Evolutionary conservation across 2,113 vertebrate species (phyloP).

Genomic region (Indri indri): DNA sequence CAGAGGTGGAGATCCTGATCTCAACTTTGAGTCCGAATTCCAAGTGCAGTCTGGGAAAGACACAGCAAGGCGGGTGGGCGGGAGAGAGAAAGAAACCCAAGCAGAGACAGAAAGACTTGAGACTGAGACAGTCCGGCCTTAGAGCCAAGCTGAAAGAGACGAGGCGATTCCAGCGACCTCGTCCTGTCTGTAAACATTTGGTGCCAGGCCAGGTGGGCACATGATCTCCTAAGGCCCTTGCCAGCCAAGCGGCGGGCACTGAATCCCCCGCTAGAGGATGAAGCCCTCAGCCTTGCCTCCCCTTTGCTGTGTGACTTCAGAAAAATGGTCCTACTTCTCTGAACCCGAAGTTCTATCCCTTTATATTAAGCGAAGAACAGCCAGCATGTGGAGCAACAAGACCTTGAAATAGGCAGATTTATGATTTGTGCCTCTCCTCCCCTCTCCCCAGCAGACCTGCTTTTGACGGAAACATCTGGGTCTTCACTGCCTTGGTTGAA

Average conservation of each 20-base stretch:
- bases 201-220: background rate
- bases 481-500: background rate
- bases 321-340: background rate
- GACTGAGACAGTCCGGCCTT: background rate
- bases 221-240: background rate
- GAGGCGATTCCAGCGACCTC: rapidly evolving
- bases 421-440: rapidly evolving
- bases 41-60: rapidly evolving
- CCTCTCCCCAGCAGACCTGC: background rate
- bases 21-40: background rate
- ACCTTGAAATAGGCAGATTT: background rate
- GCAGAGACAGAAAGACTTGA: background rate
- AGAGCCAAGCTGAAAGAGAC: no score
- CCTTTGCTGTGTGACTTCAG: background rate
- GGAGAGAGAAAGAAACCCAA: background rate
- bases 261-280: no score
- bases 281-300: background rate
- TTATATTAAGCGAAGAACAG: background rate
- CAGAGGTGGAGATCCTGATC: background rate
- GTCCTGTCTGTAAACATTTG: background rate
- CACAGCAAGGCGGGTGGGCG: background rate
- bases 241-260: rapidly evolving
- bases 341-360: background rate
- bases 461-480: rapidly evolving
- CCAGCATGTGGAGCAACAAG: background rate